phyloP scores from a whole-genome alignment of 2,888 invertebrate genomes.

The Drosophila pseudotalamancana region DNA sequence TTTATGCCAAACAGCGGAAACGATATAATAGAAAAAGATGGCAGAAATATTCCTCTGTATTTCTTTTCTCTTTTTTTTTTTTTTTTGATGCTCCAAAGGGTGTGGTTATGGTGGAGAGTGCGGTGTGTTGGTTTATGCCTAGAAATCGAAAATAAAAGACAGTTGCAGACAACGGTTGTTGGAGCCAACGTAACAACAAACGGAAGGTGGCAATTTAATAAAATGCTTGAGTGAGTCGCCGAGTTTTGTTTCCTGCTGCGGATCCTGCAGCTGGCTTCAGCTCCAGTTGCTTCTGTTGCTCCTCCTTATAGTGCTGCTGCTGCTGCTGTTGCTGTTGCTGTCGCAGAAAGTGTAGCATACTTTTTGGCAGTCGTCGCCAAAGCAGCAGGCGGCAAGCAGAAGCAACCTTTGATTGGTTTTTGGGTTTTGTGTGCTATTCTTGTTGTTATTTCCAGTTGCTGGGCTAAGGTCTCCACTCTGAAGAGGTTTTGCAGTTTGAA shows the following conservation, averaged over 20 bases:
- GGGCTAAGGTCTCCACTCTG: slow-evolving; percentile 19
- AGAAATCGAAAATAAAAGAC: slow-evolving; percentile 66
- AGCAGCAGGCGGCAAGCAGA: slow-evolving; percentile 22
- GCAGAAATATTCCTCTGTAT: slow-evolving; percentile 56
- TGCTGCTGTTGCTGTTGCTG: slow-evolving; percentile 2
- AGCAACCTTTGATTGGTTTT: slow-evolving; percentile 58
- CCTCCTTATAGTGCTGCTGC: slow-evolving; percentile 5
- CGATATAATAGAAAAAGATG: slow-evolving; percentile 77
- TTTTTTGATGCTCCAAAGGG: slow-evolving; percentile 3
- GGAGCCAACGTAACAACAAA: slow-evolving; percentile 64
- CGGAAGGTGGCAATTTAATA: slow-evolving; percentile 83
- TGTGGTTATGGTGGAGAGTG: background rate
- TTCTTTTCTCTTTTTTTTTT: slow-evolving; percentile 1
- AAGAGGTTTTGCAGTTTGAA: slow-evolving; percentile 28
- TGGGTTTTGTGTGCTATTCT: slow-evolving; percentile 27
- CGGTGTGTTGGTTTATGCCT: slow-evolving; percentile 48
- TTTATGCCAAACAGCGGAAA: slow-evolving; percentile 71
- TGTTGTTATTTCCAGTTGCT: slow-evolving; percentile 26
- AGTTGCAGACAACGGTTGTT: slow-evolving; percentile 41
- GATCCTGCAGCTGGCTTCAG: slow-evolving; percentile 13
- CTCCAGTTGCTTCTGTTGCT: slow-evolving; percentile 1
- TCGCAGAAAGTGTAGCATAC: slow-evolving; percentile 60
- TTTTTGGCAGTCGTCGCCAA: slow-evolving; percentile 60
- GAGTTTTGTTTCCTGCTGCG: slow-evolving; percentile 75
- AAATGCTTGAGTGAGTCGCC: slow-evolving; percentile 81